Evolutionary conservation across 2,888 invertebrate genomes (phyloP), one percentile per base, ranked within the genome.

Genomic region (Muschampia plurimacula): DNA sequence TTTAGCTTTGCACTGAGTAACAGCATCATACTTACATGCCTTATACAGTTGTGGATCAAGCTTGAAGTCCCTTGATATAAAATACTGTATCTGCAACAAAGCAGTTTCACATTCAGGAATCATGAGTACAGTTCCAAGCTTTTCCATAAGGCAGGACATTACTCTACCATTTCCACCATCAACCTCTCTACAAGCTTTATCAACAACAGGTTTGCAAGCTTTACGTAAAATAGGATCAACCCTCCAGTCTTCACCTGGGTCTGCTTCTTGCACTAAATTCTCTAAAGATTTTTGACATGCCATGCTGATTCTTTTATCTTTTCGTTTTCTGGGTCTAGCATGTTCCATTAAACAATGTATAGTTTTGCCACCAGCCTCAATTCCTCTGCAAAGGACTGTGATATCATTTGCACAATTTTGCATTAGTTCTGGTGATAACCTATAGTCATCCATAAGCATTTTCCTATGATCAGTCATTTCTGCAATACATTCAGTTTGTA

Each of bases 281-380:
- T 98, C 97, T 74, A 99, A 88, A 68, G 98, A 97, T 84, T 96
- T 95, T 85, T 96, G 96, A 82, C 98, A 98, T 67, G 94, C 91
- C 22, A 95, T 86, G 49, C 96, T 96, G 41, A 98, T 96, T 77
- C 96, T 93, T 81, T 96, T 95, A 9, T 96, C 96, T 81, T 95
- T 95, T 80, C 95, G 93, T 81, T 95, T 95, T 77, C 96, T 95
- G 1, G 95, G 95, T 80, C 97, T 96, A 0, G 97, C 97, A 88
- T 98, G 97, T 57, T 97, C 97, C 98, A 99, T 98, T 60, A 99
- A 93, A 86, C 99, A 99, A 86, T 99, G 99, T 78, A 99, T 97
- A 0, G 99, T 99, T 84, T 97, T 97, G 0, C 98, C 98, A 4
- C 97, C 98, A 70, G 96, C 95, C 86, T 97, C 97, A 76, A 97